Base-by-base conservation (phyloP, 1,140 invertebrate genomes). In the Gonatopus flavifemur region DNA sequence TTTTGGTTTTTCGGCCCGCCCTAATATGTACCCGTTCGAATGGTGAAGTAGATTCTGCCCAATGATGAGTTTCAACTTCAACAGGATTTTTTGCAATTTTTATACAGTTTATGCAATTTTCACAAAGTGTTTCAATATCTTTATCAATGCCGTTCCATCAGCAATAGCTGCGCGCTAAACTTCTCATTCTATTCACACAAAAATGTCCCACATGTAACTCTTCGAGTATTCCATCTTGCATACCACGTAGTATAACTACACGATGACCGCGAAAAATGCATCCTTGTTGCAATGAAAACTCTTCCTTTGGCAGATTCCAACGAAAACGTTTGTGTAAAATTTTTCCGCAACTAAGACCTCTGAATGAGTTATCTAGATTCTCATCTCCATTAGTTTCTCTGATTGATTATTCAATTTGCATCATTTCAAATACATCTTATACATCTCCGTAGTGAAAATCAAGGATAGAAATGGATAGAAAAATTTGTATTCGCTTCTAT, bases 21-120 rank as follows among this genome's bases (percentile, higher is more conserved):
- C n/a, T n/a, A n/a, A n/a, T n/a, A n/a, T n/a, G n/a, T n/a, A 79
- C 31, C 32, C 76, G 51, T 37, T 72, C 50, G 66, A 72, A 80
- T 13, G 64, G 59, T 20, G 36, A 43, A 15, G 41, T 56, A 3
- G 72, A 56, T 18, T 40, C 41, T 33, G 49, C 36, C 76, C 77
- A 79, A 3, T 55, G 59, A 20, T 46, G 37, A n/a, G 48, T 65
- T 66, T 10, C 7, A 20, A 49, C 18, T 54, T 44, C 49, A 1
- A 13, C 31, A 25, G 59, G 44, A 44, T 54, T 42, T 21, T 57
- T 44, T 25, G 20, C 36, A n/a, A 6, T 13, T 25, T 30, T 16
- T 13, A 41, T 6, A 20, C 74, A 80, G 9, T 37, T 43, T 18
- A 40, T 33, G 49, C 78, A 81, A 16, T 20, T 28, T 52, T 43